Evolutionary conservation across 2,113 vertebrate genomes (phyloP).

Genomic region (Zootoca vivipara): DNA sequence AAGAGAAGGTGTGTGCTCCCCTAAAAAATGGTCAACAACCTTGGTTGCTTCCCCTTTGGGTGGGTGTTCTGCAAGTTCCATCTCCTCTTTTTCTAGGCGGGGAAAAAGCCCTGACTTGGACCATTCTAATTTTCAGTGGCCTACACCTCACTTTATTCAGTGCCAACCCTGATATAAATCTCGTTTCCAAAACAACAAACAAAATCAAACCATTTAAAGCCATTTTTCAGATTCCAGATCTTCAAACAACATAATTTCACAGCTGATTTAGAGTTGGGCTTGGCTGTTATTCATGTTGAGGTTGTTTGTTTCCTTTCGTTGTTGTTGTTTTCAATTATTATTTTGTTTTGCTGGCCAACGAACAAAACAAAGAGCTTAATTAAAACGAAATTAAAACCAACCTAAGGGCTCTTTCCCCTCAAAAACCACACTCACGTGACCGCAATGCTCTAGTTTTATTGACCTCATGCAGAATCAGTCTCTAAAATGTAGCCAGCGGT

Average conservation of each 20-base stretch:
- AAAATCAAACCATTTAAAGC: neutral
- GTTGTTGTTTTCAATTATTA: no score
- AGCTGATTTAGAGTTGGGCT: neutral
- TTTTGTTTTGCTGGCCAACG: conserved; percentile 5
- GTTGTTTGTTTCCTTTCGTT: neutral
- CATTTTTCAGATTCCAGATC: conserved; percentile 34
- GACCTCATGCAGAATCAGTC: neutral
- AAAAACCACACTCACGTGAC: neutral
- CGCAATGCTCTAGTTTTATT: neutral
- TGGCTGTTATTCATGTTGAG: conserved; percentile 7
- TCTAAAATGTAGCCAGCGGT: neutral
- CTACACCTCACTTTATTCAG: conserved; percentile 16
- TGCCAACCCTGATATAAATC: conserved; percentile 29
- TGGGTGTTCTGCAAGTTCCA: no score
- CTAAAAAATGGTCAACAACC: no score
- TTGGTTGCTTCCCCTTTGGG: no score
- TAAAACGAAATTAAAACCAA: conserved; percentile 23
- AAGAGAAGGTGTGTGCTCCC: no score
- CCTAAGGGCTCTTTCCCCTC: neutral
- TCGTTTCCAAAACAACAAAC: neutral
- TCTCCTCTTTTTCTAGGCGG: no score
- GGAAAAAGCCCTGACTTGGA: neutral
- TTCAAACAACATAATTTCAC: conserved; percentile 58
- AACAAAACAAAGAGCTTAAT: neutral
- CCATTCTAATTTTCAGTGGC: neutral